Conservation (phyloP, 2,797 vertebrate genomes). For the Micropoecilia bifurca region DNA sequence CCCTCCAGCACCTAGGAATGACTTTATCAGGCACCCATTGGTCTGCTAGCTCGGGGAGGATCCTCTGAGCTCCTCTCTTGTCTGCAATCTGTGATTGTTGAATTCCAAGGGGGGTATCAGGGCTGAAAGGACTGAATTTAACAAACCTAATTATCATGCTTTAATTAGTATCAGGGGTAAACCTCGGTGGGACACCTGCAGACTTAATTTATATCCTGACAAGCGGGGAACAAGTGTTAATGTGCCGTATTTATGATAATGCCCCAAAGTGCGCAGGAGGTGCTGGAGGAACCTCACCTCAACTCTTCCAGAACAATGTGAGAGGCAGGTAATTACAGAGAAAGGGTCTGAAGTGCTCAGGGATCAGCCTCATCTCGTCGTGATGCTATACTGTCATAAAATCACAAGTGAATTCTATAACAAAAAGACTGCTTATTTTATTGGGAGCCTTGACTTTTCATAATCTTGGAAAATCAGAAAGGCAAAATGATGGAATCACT, state of each 20-base stretch:
- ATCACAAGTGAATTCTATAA: conserved; percentile 30
- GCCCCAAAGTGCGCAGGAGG: conserved; percentile 84
- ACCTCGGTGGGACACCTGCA: conserved; percentile 99
- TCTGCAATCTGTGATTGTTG: conserved; percentile 83
- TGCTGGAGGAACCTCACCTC: conserved; percentile 80
- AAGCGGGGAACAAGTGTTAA: conserved; percentile 99
- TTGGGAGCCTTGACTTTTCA: conserved; percentile 28
- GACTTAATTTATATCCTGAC: conserved; percentile 99
- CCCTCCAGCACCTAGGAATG: conserved; percentile 67
- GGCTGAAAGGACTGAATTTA: conserved; percentile 90
- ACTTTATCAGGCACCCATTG: conserved; percentile 75
- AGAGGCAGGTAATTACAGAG: conserved; percentile 82
- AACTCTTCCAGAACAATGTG: conserved; percentile 77
- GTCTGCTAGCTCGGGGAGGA: conserved; percentile 72
- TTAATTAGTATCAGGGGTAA: conserved; percentile 99
- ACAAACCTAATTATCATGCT: conserved; percentile 99
- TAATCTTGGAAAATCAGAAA: conserved; percentile 19
- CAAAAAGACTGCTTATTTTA: conserved; percentile 35
- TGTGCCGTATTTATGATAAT: conserved; percentile 99
- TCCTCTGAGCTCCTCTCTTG: conserved; percentile 78
- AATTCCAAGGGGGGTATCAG: conserved; percentile 79
- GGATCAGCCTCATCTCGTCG: conserved; percentile 59
- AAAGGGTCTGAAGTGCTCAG: conserved; percentile 66
- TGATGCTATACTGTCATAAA: conserved; percentile 64
- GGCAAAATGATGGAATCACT: conserved; percentile 12